Base-by-base conservation (phyloP, 2,113 vertebrate species). In the Dipodomys stephensi region DNA sequence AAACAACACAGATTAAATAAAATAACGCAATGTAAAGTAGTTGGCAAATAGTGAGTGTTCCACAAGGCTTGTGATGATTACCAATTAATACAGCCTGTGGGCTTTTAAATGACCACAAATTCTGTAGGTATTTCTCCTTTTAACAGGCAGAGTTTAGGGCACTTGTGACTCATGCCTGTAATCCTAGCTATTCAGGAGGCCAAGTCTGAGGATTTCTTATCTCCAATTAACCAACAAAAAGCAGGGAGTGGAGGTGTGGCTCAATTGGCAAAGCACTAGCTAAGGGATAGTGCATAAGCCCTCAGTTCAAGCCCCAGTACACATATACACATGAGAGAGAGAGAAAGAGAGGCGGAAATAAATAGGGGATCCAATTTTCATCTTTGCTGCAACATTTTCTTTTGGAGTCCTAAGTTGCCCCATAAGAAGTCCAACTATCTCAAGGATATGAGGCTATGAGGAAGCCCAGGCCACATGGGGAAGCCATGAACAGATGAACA, bases 1-100 rank as follows among this genome's bases (percentile, higher is more conserved):
- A 62, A 62, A 35, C 67, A 88, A 77, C 18, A 39, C 22, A 80
- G 35, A 80, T 32, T 72, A 91, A 57, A 87, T 92, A 84, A 92
- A 68, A 86, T 7, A 71, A 49, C 68, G 13, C 18, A 69, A 77
- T 74, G 71, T 78, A 81, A 93, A 79, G n/a, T 44, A 23, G 32
- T 49, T 65, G 53, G 68, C 28, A 87, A 46, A 30, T 3, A 73
- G 83, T 67, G 23, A 73, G 80, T 67, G 23, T 83, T 77, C 82
- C 65, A 49, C 1, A 32, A 49, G 60, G 39, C 35, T 91, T 69
- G 32, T 68, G 83, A n/a, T 87, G 78, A 23, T 74, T 87, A 82
- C 85, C 62, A 30, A 57, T n/a, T 72, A 68, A 30, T 60, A 81
- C 23, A 84, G 68, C 89, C 39, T 46, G 49, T 76, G 32, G 53